Percentiles rank a stretch among this genome's conserved stretches.
Conservation (phyloP, 2,113 vertebrate species). For the Indicator indicator region DNA sequence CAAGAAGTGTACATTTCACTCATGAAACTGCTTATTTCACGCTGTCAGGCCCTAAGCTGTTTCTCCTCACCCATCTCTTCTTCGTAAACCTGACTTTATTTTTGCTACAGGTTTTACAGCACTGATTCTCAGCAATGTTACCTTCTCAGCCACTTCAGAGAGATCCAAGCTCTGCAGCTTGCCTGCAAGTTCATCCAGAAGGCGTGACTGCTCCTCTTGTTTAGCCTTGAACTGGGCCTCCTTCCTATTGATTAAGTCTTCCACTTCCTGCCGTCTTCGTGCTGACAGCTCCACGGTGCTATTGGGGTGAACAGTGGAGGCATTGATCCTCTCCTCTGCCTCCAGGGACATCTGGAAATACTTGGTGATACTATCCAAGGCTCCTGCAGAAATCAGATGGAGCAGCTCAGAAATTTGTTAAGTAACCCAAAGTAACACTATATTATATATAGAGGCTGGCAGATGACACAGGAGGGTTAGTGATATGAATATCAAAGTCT, state of each 20-base stretch:
- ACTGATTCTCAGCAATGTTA: neutral
- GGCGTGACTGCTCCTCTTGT: slow-evolving; percentile 86
- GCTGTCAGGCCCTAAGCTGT: rapidly evolving
- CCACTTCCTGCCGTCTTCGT: slow-evolving; percentile 77
- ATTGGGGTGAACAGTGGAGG: slow-evolving; percentile 78
- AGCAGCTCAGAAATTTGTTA: neutral
- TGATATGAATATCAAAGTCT: neutral
- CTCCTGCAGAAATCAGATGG: slow-evolving; percentile 79
- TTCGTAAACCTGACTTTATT: rapidly evolving
- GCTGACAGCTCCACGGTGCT: slow-evolving; percentile 81
- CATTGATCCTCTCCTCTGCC: slow-evolving; percentile 87
- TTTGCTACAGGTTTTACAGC: neutral
- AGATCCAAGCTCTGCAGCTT: slow-evolving; percentile 92
- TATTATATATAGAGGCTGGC: neutral
- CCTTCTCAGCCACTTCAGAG: slow-evolving; percentile 83
- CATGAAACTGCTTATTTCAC: neutral
- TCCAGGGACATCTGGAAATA: slow-evolving; percentile 89
- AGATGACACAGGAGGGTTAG: neutral
- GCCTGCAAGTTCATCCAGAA: slow-evolving; percentile 89
- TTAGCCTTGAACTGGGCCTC: slow-evolving; percentile 80
- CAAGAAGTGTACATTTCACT: neutral
- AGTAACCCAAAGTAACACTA: neutral
- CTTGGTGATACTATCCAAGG: slow-evolving; percentile 88
- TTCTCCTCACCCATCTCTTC: rapidly evolving
- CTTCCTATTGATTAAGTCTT: slow-evolving; percentile 82